Base-by-base conservation (phyloP, 2,797 vertebrate species). In the Anolis apletophallus region DNA sequence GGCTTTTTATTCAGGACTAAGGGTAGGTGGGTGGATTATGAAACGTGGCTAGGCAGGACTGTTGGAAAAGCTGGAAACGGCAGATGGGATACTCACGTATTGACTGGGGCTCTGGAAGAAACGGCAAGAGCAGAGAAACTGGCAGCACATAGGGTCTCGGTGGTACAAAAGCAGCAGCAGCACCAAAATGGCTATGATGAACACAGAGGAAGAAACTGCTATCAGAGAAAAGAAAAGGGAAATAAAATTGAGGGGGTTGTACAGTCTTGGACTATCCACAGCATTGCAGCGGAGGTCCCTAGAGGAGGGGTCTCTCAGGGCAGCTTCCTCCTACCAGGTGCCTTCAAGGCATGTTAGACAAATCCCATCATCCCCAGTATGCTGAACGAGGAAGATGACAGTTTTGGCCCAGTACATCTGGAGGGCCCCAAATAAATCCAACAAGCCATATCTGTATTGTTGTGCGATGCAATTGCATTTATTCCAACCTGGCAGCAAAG, bases 141-240 rank as follows among this genome's bases (percentile, higher is more conserved):
- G 97, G 96, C 97, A 98, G 95, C 97, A 97, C 84, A 96, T 95
- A 40, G 96, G 95, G 91, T 97, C 95, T 76, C 95, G 96, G 87
- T 97, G 96, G 91, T 97, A 97, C 77, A 97, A 95, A 64, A 97
- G 94, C 91, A 97, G 97, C 90, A 98, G 91, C 91, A 98, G 93
- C 90, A 97, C 94, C 89, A 97, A 90, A 72, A 97, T 91, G 2
- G 97, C 93, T 88, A 96, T 94, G 68, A 98, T 96, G 93, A 98
- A 96, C 87, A 97, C 93, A 4, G 97, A 92, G 68, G 96, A 97
- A 40, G 96, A 97, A 89, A 97, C 97, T 94, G 94, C 90, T 94
- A 75, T 55, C 80, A 0, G 79, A 74, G 68, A 84, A 74, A 46
- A 80, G 76, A 81, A 72, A 17, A 73, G 6, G 1, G 59, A 26